Percentiles rank a stretch among this genome's conserved stretches.
These are phyloP conservation scores for Hypomecis atomaria DNA, from an alignment of 2,888 invertebrate species.

Conservation along the genomic window DNA sequence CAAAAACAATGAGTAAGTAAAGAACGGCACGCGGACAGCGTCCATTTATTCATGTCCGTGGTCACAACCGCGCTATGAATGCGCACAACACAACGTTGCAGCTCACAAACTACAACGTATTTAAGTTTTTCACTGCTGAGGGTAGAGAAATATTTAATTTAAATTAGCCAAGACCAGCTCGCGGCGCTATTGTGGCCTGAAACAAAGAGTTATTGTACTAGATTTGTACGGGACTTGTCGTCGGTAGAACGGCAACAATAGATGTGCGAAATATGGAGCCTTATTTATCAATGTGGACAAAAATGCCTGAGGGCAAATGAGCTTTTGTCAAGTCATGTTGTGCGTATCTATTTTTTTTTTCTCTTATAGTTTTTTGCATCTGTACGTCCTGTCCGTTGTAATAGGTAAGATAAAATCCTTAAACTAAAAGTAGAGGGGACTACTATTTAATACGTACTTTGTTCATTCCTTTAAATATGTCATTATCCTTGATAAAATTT, in stretches of 20 bases:
- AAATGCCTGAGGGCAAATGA: constrained; percentile 8
- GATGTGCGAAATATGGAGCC: constrained; percentile 23
- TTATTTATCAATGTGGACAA: constrained; percentile 23
- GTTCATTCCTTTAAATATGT: no score
- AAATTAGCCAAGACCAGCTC: constrained; percentile 48
- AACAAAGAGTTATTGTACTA: constrained; percentile 44
- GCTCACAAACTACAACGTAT: constrained; percentile 51
- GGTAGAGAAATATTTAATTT: constrained; percentile 57
- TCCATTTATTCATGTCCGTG: constrained; percentile 65
- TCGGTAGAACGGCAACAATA: constrained; percentile 25
- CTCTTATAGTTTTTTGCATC: no score
- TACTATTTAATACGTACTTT: no score
- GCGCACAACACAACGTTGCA: constrained; percentile 61
- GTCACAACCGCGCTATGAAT: constrained; percentile 67
- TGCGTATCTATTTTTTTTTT: neutral
- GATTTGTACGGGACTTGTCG: constrained; percentile 35
- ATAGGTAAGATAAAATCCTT: no score
- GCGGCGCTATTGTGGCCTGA: constrained; percentile 40
- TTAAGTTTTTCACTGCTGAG: constrained; percentile 50
- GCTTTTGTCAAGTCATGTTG: neutral
- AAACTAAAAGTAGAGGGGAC: no score
- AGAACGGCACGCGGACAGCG: constrained; percentile 58
- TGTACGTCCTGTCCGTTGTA: no score
- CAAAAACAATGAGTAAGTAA: constrained; percentile 36
- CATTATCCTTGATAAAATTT: no score